Conservation (phyloP, 2,797 vertebrate genomes). For the Numenius phaeopus region DNA sequence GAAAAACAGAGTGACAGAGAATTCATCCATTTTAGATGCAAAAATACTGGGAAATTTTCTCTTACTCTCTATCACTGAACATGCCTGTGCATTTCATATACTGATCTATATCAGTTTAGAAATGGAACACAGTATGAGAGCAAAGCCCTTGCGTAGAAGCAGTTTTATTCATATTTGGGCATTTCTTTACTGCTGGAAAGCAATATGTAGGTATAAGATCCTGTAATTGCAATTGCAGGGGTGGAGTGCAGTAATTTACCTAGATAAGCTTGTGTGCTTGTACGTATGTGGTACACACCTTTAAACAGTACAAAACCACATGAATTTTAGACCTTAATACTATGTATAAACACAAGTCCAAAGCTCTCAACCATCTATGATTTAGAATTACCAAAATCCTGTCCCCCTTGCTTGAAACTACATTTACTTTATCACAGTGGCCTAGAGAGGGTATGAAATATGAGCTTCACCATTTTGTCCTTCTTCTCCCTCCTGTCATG, state of each 20-base stretch:
- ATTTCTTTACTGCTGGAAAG: slow-evolving; percentile 1
- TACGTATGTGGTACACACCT: neutral
- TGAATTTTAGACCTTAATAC: neutral
- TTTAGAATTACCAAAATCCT: neutral
- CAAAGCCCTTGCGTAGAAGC: neutral
- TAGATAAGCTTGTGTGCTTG: neutral
- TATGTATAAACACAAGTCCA: neutral
- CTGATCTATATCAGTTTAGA: neutral
- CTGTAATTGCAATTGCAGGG: neutral
- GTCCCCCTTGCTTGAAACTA: neutral
- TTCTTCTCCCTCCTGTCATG: neutral
- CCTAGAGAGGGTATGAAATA: neutral
- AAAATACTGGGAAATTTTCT: neutral
- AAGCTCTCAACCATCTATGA: neutral
- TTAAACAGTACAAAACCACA: neutral
- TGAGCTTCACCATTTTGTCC: neutral
- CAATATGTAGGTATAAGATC: neutral
- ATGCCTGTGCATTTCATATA: slow-evolving; percentile 15
- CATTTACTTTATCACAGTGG: neutral
- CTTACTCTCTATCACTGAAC: neutral
- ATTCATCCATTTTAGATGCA: slow-evolving; percentile 3
- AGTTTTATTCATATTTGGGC: slow-evolving; percentile 1
- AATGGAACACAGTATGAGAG: neutral
- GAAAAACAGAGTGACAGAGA: neutral
- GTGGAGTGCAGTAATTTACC: neutral